Evolutionary conservation across 2,797 vertebrate genomes (phyloP), one percentile per base, ranked within the genome.

Genomic region (Sebastiscus albofasciatus): DNA sequence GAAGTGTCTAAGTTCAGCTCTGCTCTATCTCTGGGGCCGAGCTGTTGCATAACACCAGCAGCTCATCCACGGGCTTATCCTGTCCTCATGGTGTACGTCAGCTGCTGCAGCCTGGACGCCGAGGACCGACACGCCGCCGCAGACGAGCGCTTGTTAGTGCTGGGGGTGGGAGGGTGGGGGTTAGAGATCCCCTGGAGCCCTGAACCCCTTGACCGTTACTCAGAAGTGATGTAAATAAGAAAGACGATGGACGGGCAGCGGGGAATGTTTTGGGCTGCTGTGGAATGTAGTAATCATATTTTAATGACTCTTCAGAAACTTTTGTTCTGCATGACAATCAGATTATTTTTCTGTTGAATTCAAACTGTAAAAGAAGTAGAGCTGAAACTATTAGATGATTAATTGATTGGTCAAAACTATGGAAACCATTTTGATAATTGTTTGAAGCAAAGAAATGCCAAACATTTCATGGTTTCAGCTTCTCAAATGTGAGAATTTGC

Each of bases 11-110:
- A 85, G 85, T 89, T 90, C 79, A 82, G 89, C 83, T 75, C 81
- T 81, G 81, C 82, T 89, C 88, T 78, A 89, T 91, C 90, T 89
- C 86, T 80, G 87, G 87, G 82, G 18, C 72, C 62, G 34, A 83
- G 80, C 74, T 58, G 90, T 93, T 93, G 88, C 77, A 12, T 92
- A 93, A 93, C 74, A 34, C 70, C 79, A 65, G 12, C 85, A 74
- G 90, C 80, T 89, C 89, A 85, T 26, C 61, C 82, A 75, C 55
- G 14, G 78, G 81, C 86, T 92, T 67, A 89, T 87, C 79, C 67
- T n/a, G 72, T 83, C 86, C 86, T 82, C 76, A 58, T 36, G 77
- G 14, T 24, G 67, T 62, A 79, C 74, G 72, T 87, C 86, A 84
- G 81, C 84, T 49, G 75, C 73, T 62, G 77, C 75, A 22, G 71